Evolutionary conservation across 2,113 vertebrate species (phyloP).

Genomic region (Daubentonia madagascariensis): DNA sequence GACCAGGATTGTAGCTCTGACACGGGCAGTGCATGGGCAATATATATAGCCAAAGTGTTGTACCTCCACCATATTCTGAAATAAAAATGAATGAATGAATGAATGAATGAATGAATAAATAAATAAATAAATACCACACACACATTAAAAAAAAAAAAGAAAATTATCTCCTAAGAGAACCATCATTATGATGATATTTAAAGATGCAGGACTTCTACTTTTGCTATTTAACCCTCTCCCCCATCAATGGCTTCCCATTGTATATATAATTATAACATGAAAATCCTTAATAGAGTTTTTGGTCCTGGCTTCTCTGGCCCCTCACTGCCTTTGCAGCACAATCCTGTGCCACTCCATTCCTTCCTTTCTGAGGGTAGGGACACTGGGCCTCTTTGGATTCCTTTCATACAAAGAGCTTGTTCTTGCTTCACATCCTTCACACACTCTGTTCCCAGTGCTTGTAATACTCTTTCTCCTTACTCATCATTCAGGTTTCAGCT

Average conservation of each 20-base stretch:
- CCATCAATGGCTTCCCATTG: background rate
- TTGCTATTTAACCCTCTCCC: background rate
- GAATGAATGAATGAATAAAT: no score
- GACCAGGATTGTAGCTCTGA: no score
- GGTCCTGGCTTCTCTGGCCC: background rate
- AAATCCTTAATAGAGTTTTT: background rate
- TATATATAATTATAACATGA: background rate
- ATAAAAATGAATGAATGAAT: no score
- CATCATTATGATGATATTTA: background rate
- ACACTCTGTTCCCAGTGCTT: background rate
- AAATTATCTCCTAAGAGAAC: background rate
- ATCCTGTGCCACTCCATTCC: accelerated
- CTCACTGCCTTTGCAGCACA: no score
- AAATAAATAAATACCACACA: no score
- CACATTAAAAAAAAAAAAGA: no score
- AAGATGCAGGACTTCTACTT: background rate
- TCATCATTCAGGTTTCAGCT: background rate
- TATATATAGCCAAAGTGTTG: no score
- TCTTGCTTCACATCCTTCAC: background rate
- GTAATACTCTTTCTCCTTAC: background rate
- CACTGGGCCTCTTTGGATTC: background rate
- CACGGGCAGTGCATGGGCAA: no score
- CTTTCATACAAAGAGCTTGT: background rate
- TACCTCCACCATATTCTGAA: no score
- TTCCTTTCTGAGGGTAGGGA: background rate